Evolutionary conservation across 1,140 invertebrate genomes (phyloP).

Genomic region (Penaeus vannamei): DNA sequence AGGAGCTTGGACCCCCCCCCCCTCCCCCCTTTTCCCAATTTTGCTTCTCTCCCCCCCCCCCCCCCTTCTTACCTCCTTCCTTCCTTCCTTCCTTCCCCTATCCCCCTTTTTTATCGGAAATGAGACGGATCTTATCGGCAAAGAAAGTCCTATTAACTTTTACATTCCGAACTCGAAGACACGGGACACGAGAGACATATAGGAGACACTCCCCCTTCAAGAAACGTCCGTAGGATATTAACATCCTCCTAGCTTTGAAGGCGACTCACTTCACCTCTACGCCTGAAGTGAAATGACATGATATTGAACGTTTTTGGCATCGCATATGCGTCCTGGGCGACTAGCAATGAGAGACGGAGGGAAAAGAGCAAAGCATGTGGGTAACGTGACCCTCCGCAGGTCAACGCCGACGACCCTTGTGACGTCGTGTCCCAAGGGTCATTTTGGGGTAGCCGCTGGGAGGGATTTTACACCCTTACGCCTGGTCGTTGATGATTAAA

Average conservation of each 20-base stretch:
- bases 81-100: not conserved
- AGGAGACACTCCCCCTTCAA: no score
- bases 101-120: not conserved
- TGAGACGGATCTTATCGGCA: not conserved
- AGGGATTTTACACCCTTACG: not conserved
- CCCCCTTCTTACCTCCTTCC: not conserved
- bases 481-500: conserved; percentile 19
- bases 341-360: conserved; percentile 18
- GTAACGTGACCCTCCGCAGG: no score
- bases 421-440: no score
- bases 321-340: not conserved
- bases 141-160: not conserved
- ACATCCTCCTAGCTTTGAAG: not conserved
- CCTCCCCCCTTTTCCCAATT: not conserved
- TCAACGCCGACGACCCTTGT: no score
- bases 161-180: not conserved
- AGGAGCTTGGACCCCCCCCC: not conserved
- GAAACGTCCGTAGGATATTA: no score
- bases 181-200: no score
- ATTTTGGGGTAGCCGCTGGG: no score
- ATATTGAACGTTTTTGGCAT: conserved; percentile 4
- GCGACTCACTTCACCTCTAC: not conserved
- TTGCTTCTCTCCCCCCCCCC: not conserved
- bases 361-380: no score
- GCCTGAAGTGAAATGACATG: conserved; percentile 9